phyloP scores from a whole-genome alignment of 2,113 vertebrate species.

The Chaenogobius annularis region DNA sequence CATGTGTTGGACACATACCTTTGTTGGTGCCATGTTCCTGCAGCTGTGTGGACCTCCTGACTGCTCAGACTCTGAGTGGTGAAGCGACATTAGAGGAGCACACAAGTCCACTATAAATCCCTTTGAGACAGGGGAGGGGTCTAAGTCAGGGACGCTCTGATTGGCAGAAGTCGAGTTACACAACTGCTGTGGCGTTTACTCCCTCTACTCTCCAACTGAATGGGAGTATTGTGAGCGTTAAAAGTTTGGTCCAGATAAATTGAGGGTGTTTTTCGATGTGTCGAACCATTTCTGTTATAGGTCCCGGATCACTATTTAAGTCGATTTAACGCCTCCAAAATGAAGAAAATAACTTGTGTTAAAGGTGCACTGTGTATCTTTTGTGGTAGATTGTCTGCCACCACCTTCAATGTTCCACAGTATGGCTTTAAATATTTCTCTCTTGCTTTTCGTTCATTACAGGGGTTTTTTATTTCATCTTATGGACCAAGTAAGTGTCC shows the following conservation, averaged over 20 bases:
- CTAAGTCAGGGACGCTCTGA: slow-evolving; percentile 37
- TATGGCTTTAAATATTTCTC: neutral
- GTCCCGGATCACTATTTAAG: slow-evolving; percentile 5
- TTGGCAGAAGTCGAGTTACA: slow-evolving; percentile 57
- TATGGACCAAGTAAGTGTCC: too few species aligned
- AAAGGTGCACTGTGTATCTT: neutral
- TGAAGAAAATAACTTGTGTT: neutral
- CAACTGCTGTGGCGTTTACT: slow-evolving; percentile 43
- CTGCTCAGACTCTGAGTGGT: slow-evolving; percentile 53
- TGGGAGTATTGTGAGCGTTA: slow-evolving; percentile 44
- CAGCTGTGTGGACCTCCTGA: slow-evolving; percentile 50
- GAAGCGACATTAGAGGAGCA: slow-evolving; percentile 35
- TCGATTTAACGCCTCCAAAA: neutral
- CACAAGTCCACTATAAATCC: slow-evolving; percentile 51
- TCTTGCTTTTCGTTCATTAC: neutral
- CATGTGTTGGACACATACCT: slow-evolving; percentile 50
- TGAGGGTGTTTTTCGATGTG: slow-evolving; percentile 1
- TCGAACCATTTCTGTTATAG: slow-evolving; percentile 17
- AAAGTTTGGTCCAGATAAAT: slow-evolving; percentile 48
- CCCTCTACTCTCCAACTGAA: slow-evolving; percentile 43
- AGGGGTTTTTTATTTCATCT: too few species aligned
- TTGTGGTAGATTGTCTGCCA: neutral
- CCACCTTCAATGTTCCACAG: neutral
- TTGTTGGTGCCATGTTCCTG: slow-evolving; percentile 67
- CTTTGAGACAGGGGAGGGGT: slow-evolving; percentile 50